phyloP scores from a whole-genome alignment of 2,113 vertebrate species.

The Cyanoliseus patagonus region DNA sequence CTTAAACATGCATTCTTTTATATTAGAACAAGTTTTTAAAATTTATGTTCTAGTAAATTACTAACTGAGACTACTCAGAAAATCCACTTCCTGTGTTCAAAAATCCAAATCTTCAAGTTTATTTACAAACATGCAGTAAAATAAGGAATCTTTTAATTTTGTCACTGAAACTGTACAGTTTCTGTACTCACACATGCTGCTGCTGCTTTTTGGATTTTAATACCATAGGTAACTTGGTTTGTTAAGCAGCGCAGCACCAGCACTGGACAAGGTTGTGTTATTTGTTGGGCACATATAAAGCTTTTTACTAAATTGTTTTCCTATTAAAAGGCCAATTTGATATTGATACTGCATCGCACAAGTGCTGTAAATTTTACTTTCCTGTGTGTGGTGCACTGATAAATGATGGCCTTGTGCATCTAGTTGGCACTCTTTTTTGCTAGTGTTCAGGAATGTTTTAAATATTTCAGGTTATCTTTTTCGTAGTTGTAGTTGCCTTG shows the following conservation, averaged over 20 bases:
- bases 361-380: slow-evolving; percentile 50
- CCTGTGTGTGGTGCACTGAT: slow-evolving; percentile 36
- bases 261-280: background rate
- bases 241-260: slow-evolving; percentile 8
- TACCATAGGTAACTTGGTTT: background rate
- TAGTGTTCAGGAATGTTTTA: background rate
- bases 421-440: background rate
- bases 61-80: slow-evolving; percentile 34
- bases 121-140: slow-evolving; percentile 8
- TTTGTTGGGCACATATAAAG: background rate
- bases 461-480: slow-evolving; percentile 20
- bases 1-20: background rate
- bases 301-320: slow-evolving; percentile 21
- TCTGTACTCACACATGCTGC: background rate
- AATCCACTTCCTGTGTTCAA: slow-evolving; percentile 9
- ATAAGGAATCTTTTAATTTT: slow-evolving; percentile 1
- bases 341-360: slow-evolving; percentile 8
- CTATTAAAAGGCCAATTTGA: slow-evolving; percentile 24
- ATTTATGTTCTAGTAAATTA: background rate
- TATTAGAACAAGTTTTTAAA: background rate
- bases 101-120: background rate
- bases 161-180: background rate
- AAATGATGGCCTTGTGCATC: slow-evolving; percentile 35
- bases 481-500: background rate
- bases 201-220: slow-evolving; percentile 24